Base-by-base conservation (phyloP, 2,797 vertebrate genomes). In the Anas bahamensis region DNA sequence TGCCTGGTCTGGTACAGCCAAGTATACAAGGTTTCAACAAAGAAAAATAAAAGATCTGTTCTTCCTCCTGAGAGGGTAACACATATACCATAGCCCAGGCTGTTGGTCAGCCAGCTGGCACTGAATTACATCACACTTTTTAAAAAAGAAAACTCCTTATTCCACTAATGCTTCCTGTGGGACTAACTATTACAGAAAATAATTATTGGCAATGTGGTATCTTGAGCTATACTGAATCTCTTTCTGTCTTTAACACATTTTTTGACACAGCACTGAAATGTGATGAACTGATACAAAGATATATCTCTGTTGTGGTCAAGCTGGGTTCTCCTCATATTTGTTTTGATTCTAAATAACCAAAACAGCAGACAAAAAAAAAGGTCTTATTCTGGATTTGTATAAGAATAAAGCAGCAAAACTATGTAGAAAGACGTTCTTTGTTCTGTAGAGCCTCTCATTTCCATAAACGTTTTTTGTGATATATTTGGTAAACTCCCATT, bases 1-100 rank as follows among this genome's bases (percentile, higher is more conserved):
- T 95, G 88, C 88, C 81, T 87, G 79, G 42, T 94, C 42, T 87
- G 63, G 66, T 88, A 93, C 63, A 95, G 86, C 76, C 86, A 95
- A 94, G 44, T 56, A 78, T 60, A 70, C 35, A 75, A 63, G 57
- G 23, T 89, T 93, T 94, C 87, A 81, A 80, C 61, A 90, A 93
- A 94, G 66, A 44, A 90, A 95, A 94, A 88, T 31, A 60, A 86
- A 95, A 93, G 56, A 82, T 83, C 52, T 85, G 70, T 89, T 90
- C 59, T 74, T 93, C 29, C n/a, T 69, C 4, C 77, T 92, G 26
- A 81, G 28, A 83, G 53, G 63, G 37, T 90, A 79, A 92, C 39
- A 90, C 64, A 89, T 83, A 85, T 4, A 75, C 59, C 31, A 22
- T 72, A 75, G 24, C 23, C 37, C 70, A 75, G 69, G 50, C 31